These are phyloP conservation scores for Drosophila nigricruria DNA, from an alignment of 2,888 invertebrate species.

Conservation along the genomic window DNA sequence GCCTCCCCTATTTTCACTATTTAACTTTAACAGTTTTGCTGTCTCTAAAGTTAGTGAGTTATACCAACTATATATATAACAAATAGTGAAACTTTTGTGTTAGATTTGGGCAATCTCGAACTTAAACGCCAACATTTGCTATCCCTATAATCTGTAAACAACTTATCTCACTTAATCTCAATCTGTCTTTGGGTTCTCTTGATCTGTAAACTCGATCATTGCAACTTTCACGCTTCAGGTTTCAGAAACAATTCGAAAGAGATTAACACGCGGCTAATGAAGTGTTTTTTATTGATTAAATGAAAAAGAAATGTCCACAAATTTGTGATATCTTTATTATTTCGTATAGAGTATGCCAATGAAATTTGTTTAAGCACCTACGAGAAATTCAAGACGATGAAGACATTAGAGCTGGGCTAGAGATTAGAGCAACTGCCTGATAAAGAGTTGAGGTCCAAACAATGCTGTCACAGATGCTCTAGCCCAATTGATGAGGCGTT, in stretches of 20 bases:
- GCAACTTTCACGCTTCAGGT: conserved; percentile 67
- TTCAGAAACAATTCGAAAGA: conserved; percentile 16
- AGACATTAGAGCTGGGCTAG: conserved; percentile 59
- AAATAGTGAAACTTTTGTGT: too few species aligned
- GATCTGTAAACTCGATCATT: conserved; percentile 28
- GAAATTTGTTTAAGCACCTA: conserved; percentile 45
- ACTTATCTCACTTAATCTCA: conserved; percentile 5
- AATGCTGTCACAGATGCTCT: conserved; percentile 63
- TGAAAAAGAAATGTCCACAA: conserved; percentile 26
- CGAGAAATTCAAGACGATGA: conserved; percentile 49
- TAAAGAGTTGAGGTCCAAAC: conserved; percentile 45
- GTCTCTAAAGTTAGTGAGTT: too few species aligned
- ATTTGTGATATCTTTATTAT: conserved; percentile 59
- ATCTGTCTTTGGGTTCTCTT: conserved; percentile 8
- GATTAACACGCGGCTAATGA: conserved; percentile 72
- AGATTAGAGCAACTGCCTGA: conserved; percentile 32
- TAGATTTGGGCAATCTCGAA: not conserved
- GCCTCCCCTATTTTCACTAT: conserved; percentile 5
- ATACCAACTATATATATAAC: too few species aligned
- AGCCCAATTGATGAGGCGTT: conserved; percentile 40
- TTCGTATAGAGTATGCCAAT: conserved; percentile 12
- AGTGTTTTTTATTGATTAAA: conserved; percentile 62
- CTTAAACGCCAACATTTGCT: not conserved
- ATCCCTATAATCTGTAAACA: not conserved
- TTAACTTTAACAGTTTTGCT: not conserved